Percentiles rank a stretch among this genome's conserved stretches.
Evolutionary conservation across 2,113 vertebrate genomes (phyloP).

Genomic region (Rhinolophus ferrumequinum): DNA sequence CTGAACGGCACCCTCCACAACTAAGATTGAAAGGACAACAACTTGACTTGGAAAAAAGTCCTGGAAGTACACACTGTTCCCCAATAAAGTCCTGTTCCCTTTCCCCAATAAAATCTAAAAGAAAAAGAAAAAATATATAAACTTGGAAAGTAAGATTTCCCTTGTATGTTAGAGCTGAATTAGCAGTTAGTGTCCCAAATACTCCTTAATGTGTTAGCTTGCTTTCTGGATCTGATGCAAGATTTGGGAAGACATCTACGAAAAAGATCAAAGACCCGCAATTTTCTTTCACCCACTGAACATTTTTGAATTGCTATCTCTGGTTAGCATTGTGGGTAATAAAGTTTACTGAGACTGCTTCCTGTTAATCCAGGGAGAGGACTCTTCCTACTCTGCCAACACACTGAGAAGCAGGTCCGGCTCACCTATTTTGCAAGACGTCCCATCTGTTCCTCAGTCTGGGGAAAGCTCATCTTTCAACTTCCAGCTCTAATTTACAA

Average conservation of each 20-base stretch:
- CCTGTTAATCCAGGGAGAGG: neutral
- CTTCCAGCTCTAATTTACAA: neutral
- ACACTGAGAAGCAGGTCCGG: neutral
- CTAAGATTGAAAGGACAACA: too few species aligned
- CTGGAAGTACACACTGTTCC: too few species aligned
- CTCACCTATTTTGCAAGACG: neutral
- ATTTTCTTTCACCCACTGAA: neutral
- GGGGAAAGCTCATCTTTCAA: neutral
- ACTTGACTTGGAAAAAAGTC: too few species aligned
- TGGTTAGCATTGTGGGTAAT: too few species aligned
- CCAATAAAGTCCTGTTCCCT: too few species aligned
- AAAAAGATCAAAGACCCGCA: neutral
- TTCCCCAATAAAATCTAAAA: too few species aligned
- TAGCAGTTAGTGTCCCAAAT: neutral
- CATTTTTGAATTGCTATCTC: neutral
- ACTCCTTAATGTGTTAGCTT: neutral
- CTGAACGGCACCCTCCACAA: too few species aligned
- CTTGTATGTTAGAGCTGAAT: constrained; percentile 36
- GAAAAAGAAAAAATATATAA: too few species aligned
- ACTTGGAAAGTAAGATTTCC: neutral
- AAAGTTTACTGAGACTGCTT: neutral
- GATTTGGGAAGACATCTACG: neutral
- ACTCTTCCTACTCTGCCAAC: neutral
- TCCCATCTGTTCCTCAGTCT: neutral
- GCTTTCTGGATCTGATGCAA: neutral